Base-by-base conservation (phyloP, 2,113 vertebrate genomes). In the Psilopsiagon aymara region DNA sequence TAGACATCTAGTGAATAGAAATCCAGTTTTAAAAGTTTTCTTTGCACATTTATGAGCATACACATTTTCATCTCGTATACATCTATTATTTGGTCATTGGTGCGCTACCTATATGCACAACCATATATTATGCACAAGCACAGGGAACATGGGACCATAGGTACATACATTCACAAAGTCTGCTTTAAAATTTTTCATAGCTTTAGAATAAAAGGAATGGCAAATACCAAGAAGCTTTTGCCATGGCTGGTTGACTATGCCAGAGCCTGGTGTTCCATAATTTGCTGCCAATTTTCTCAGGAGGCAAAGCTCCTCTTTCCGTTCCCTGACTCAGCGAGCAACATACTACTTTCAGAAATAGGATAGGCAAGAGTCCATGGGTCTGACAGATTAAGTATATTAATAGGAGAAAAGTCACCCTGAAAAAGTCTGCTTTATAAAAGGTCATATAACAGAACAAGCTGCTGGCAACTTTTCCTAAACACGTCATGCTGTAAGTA, bases 371-470 rank as follows among this genome's bases (percentile, higher is more conserved):
- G 68, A 90, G 33, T 77, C 82, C 39, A 23, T 55, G 63, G 60
- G 60, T 53, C 79, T 90, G 51, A 84, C 52, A 46, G 46, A 86
- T 23, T n/a, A 74, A 67, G 14, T 64, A 23, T 80, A 91, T 89
- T 90, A 85, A 78, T 41, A 94, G 76, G 55, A 93, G 76, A 79
- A 67, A 94, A 82, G 55, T 88, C 71, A 95, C 92, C 85, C 88
- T 96, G 90, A 71, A 90, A 88, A 90, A 47, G 31, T 11, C 53
- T 35, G 55, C 2, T 59, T 59, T 35, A 35, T 35, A 59, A 35
- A 9, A 15, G 28, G 28, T 90, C 46, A 78, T 81, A 28, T 0
- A 60, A 13, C 55, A 78, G 60, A 85, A 78, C 27, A 81, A 68
- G 33, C 24, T 57, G 55, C 43, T 92, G 66, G 78, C 11, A 69